phyloP scores from a whole-genome alignment of 2,888 invertebrate genomes.

The Pheosia gnoma region DNA sequence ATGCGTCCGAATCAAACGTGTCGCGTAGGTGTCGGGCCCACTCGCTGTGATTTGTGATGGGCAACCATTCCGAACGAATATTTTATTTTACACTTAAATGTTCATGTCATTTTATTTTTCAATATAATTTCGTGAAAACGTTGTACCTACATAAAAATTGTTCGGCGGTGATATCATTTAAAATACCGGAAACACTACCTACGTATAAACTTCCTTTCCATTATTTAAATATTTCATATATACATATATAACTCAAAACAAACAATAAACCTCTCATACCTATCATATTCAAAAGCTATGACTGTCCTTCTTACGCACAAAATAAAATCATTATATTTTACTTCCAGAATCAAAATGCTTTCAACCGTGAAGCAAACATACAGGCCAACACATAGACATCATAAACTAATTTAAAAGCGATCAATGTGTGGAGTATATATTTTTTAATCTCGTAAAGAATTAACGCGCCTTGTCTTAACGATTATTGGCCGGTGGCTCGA shows the following conservation, averaged over 20 bases:
- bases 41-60: slow-evolving; percentile 33
- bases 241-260: neutral
- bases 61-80: slow-evolving; percentile 17
- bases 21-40: slow-evolving; percentile 37
- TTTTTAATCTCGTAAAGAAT: slow-evolving; percentile 59
- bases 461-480: slow-evolving; percentile 74
- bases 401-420: slow-evolving; percentile 58
- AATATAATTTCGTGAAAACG: slow-evolving; percentile 20
- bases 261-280: neutral
- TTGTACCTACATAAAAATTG: slow-evolving; percentile 18
- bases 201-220: slow-evolving; percentile 3
- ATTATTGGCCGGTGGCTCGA: slow-evolving; percentile 69
- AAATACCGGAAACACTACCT: slow-evolving; percentile 33
- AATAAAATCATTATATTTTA: neutral
- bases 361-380: neutral
- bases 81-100: slow-evolving; percentile 20
- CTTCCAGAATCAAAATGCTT: slow-evolving; percentile 12
- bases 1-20: slow-evolving; percentile 22
- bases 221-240: neutral
- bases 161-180: slow-evolving; percentile 27
- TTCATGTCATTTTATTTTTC: slow-evolving; percentile 24
- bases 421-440: slow-evolving; percentile 52
- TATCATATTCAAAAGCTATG: neutral
- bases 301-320: neutral
- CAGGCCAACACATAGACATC: slow-evolving; percentile 17